Evolutionary conservation across 2,888 invertebrate species (phyloP), one percentile per base, ranked within the genome.

Genomic region (Cryptus armator): DNA sequence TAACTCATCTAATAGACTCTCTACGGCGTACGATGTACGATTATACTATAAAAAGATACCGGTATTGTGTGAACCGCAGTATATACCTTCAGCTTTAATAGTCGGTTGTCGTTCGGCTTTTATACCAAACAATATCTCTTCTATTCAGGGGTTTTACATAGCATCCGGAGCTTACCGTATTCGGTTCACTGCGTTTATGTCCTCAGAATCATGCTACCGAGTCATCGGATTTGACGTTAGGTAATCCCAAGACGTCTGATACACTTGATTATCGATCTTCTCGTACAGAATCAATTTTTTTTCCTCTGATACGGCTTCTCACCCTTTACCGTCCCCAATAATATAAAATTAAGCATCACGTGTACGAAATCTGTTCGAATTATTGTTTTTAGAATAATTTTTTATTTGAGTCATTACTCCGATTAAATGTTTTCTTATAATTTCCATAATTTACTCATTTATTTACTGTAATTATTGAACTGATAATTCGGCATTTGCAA

Each of bases 1-100:
- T 79, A 75, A 64, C 80, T 77, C 74, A 64, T 84, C 51, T 76
- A 77, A 79, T 85, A 44, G 70, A 56, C 72, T 59, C 43, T 80
- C 37, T 5, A 43, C 66, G 62, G 72, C 48, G 37, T 51, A 64
- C n/a, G 37, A 32, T 70, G 43, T 70, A 70, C n/a, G 51, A 9
- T 3, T 51, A 10, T 68, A 37, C 32, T 12, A 37, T 37, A 32
- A 68, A 48, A 59, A 37, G 59, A 10, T 19, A 29, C 29, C 53
- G 37, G 51, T 71, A 64, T 62, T 32, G 71, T 79, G 64, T 53
- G 24, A 43, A 62, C 68, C 53, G 71, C 16, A 7, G 19, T 70
- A 51, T 64, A 43, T 29, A 51, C 32, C 68, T 75, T 51, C 62
- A 24, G 43, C 81, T 64, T 32, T 77, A 70, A 81, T 70, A 66